Evolutionary conservation across 92 coral and sea anemone species (phyloP).

Genomic region (Parazoanthus darwini): DNA sequence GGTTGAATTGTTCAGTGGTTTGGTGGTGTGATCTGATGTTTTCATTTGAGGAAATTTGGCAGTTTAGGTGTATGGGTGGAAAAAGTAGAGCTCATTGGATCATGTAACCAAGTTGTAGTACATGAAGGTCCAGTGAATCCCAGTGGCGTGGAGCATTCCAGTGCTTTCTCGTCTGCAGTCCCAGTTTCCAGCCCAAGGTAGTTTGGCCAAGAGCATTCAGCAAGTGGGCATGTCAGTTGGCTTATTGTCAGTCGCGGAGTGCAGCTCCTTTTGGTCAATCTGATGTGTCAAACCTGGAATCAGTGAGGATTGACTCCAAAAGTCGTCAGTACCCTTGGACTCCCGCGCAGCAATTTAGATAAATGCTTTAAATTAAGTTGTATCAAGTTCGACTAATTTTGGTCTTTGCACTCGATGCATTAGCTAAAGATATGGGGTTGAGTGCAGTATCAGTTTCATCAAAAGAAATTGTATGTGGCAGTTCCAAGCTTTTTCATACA

Average conservation of each 20-base stretch:
- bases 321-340: neutral
- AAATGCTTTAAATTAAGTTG: neutral
- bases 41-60: neutral
- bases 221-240: slow-evolving; percentile 37
- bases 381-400: neutral
- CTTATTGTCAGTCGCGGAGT: slow-evolving; percentile 13
- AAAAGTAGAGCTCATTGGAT: slow-evolving; percentile 15
- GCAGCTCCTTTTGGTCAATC: neutral
- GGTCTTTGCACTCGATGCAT: neutral
- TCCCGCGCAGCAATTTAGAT: neutral
- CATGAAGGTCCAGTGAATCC: slow-evolving; percentile 16
- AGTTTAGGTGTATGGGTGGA: neutral
- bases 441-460: neutral
- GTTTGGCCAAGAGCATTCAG: slow-evolving; percentile 35
- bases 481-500: neutral
- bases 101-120: slow-evolving; percentile 22
- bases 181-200: slow-evolving; percentile 18
- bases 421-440: neutral
- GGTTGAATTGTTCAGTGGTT: neutral
- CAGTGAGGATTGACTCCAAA: neutral
- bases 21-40: neutral
- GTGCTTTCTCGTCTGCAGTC: slow-evolving; percentile 42
- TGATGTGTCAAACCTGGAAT: slow-evolving; percentile 7
- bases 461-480: too few relatives aligned
- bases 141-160: slow-evolving; percentile 43